These are phyloP conservation scores for Sebastes cheni DNA, from an alignment of 2,797 vertebrate genomes.

Conservation along the genomic window DNA sequence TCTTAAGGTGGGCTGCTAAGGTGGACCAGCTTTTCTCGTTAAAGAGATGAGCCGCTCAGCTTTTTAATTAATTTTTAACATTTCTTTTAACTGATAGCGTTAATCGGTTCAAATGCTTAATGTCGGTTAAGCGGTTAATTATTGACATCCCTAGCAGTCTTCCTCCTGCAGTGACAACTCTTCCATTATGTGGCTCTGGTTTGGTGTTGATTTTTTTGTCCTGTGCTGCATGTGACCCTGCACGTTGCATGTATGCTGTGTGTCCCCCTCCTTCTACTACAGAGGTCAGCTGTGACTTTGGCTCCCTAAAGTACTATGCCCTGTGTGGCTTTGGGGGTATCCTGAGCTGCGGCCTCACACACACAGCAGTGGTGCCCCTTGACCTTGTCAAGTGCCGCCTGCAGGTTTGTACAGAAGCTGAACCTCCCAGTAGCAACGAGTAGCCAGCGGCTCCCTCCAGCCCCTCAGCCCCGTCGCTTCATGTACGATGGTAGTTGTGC, in stretches of 20 bases:
- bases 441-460: background rate
- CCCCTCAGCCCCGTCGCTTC: background rate
- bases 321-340: conserved; percentile 87
- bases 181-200: conserved; percentile 43
- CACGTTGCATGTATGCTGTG: conserved; percentile 75
- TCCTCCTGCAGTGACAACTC: background rate
- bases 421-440: background rate
- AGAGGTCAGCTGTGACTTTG: conserved; percentile 85
- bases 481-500: background rate
- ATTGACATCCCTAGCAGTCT: too few species aligned
- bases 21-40: too few species aligned
- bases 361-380: conserved; percentile 86
- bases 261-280: conserved; percentile 61
- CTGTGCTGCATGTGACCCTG: conserved; percentile 74
- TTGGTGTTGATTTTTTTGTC: conserved; percentile 48
- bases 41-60: too few species aligned
- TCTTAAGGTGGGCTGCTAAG: too few species aligned
- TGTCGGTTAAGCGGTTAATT: too few species aligned
- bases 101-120: too few species aligned
- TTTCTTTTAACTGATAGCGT: too few species aligned
- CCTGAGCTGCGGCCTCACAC: conserved; percentile 87
- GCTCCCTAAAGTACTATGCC: conserved; percentile 85
- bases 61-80: too few species aligned
- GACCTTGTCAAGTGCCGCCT: conserved; percentile 87
- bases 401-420: conserved; percentile 80